Percentiles rank a stretch among this genome's conserved stretches.
Evolutionary conservation across 2,797 vertebrate genomes (phyloP).

Genomic region (Perodicticus potto): DNA sequence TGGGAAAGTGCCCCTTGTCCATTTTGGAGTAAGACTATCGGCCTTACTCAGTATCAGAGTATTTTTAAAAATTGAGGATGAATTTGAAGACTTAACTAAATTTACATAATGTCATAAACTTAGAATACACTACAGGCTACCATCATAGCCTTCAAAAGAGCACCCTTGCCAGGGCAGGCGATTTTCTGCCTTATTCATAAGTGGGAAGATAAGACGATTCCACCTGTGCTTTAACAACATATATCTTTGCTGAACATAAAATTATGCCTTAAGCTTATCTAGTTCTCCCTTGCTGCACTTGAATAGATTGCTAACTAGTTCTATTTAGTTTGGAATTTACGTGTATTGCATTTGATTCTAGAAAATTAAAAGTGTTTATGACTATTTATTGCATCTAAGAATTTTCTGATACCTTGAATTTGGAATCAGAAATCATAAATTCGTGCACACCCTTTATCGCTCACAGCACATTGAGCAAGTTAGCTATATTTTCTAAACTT

Average conservation of each 20-base stretch:
- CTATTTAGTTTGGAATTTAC: constrained; percentile 66
- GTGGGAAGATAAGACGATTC: background rate
- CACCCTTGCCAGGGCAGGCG: background rate
- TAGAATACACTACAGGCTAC: background rate
- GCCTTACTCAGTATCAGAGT: background rate
- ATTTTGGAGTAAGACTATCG: background rate
- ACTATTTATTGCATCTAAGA: constrained; percentile 27
- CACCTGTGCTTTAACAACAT: background rate
- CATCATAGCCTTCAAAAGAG: too few relatives aligned
- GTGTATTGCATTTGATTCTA: constrained; percentile 56
- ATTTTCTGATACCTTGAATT: background rate
- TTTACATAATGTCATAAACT: background rate
- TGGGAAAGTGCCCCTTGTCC: accelerated
- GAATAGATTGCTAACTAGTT: constrained; percentile 57
- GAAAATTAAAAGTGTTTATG: constrained; percentile 39
- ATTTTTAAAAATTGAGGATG: background rate
- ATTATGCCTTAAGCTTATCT: constrained; percentile 41
- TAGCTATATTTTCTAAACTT: background rate
- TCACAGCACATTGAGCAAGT: background rate
- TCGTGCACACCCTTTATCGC: background rate
- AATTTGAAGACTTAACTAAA: constrained; percentile 21
- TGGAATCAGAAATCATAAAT: constrained; percentile 55
- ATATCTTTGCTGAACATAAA: constrained; percentile 28
- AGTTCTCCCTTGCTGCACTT: constrained; percentile 23
- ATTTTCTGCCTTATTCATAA: background rate